phyloP scores from a whole-genome alignment of 1,140 invertebrate genomes.

The Eupeodes corollae region DNA sequence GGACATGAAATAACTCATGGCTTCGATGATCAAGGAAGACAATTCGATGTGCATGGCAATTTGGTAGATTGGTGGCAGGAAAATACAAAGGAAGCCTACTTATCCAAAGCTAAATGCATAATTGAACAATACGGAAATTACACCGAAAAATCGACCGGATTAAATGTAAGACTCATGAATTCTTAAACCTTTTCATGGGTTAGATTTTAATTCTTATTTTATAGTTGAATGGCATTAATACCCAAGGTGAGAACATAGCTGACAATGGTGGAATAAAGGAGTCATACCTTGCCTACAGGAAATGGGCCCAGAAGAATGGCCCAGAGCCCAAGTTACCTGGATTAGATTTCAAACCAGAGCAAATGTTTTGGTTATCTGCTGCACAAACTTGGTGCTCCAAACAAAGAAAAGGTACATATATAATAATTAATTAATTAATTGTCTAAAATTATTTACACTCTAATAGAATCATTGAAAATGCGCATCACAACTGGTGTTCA shows the following conservation, averaged over 20 bases:
- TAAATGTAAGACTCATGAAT: slow-evolving; percentile 48
- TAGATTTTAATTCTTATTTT: slow-evolving; percentile 12
- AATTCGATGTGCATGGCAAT: slow-evolving; percentile 84
- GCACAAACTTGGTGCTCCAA: slow-evolving; percentile 50
- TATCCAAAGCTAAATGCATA: slow-evolving; percentile 68
- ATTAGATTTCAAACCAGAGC: slow-evolving; percentile 54
- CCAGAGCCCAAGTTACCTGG: slow-evolving; percentile 54
- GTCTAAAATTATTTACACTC: slow-evolving; percentile 1
- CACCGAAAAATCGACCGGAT: slow-evolving; percentile 52
- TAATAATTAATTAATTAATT: slow-evolving; percentile 46
- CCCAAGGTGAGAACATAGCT: slow-evolving; percentile 86
- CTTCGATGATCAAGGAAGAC: slow-evolving; percentile 81
- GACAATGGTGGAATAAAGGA: slow-evolving; percentile 83
- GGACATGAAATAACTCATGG: slow-evolving; percentile 91
- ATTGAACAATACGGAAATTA: slow-evolving; percentile 82
- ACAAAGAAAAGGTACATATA: slow-evolving; percentile 36
- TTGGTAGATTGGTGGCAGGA: slow-evolving; percentile 74
- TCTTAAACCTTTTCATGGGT: background rate
- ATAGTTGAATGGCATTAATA: slow-evolving; percentile 75
- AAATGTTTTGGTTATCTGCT: slow-evolving; percentile 59
- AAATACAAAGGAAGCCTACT: slow-evolving; percentile 61
- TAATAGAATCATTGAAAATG: slow-evolving; percentile 56
- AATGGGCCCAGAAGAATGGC: slow-evolving; percentile 54
- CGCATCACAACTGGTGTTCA: slow-evolving; percentile 65
- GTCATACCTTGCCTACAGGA: slow-evolving; percentile 69